Evolutionary conservation across 2,888 invertebrate genomes (phyloP), one percentile per base, ranked within the genome.

Genomic region (Pammene fasciana): DNA sequence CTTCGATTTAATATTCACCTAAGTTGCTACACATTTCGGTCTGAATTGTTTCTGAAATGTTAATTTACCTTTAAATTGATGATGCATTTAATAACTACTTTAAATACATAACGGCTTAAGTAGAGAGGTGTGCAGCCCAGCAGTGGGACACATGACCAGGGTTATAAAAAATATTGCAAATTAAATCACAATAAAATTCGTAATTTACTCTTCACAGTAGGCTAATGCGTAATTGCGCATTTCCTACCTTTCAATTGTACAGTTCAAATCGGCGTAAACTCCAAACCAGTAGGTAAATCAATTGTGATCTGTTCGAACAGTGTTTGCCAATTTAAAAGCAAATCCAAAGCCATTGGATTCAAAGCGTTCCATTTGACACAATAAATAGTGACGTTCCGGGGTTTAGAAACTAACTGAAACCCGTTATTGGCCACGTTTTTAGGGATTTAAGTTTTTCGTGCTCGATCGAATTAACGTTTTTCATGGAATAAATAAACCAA

Each of bases 281-380:
- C 45, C 38, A 46, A 43, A 66, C 41, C n/a, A 60, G 59, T 59
- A 16, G 26, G 26, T 26, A 26, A 45, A 34, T 43, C 16, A 64
- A 57, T 59, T 41, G 45, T 36, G 48, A 36, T 5, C 41, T 38
- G 62, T 59, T 50, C 52, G 61, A 67, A 45, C 65, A 66, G 60
- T 60, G 65, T 71, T 66, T 68, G 66, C 62, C 73, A 67, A 73
- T 73, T 72, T 65, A 55, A 64, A 64, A 71, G 65, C 64, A 67
- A 71, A 64, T 67, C 67, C 57, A 52, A 57, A 55, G 60, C 60
- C 54, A 70, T 72, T 68, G 72, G 60, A 74, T 72, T 73, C 73
- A 61, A 72, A 72, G 65, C 71, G 71, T 72, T 73, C 73, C 72
- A 72, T 76, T 74, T 84, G 79, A 83, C 81, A 79, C 78, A 74